Evolutionary conservation across 2,888 invertebrate species (phyloP).

Genomic region (Agrotis puta): DNA sequence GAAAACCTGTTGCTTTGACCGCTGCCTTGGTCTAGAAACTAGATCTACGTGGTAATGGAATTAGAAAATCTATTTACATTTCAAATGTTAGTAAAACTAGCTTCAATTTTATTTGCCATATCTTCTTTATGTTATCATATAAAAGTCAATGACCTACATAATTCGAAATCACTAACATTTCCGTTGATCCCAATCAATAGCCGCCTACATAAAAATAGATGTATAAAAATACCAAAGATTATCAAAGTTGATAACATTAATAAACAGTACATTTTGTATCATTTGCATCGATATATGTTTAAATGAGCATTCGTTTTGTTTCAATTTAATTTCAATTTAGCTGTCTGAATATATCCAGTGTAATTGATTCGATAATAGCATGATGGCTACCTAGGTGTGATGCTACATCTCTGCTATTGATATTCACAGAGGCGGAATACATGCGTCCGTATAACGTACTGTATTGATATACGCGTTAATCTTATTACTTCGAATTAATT

Average conservation of each 20-base stretch:
- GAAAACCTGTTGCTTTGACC: constrained; percentile 39
- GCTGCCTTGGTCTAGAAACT: constrained; percentile 27
- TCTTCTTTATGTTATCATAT: neutral
- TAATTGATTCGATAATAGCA: constrained; percentile 40
- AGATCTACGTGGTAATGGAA: neutral
- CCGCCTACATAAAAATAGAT: neutral
- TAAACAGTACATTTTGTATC: neutral
- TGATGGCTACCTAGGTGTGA: constrained; percentile 6
- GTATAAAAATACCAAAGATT: constrained; percentile 11
- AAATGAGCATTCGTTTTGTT: constrained; percentile 5
- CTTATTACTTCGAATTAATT: constrained; percentile 37
- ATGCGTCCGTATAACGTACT: constrained; percentile 21
- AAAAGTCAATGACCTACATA: neutral
- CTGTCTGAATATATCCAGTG: constrained; percentile 12
- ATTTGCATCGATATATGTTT: constrained; percentile 2
- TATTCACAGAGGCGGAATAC: constrained; percentile 53
- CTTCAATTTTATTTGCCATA: neutral
- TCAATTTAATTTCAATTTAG: constrained; percentile 31
- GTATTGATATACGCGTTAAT: constrained; percentile 32
- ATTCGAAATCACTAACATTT: neutral
- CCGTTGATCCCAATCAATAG: constrained; percentile 9
- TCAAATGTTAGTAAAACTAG: neutral
- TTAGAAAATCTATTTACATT: constrained; percentile 7
- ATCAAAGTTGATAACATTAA: neutral
- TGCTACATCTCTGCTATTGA: constrained; percentile 37